Evolutionary conservation across 2,797 vertebrate species (phyloP).

Genomic region (Syngnathus rostellatus): DNA sequence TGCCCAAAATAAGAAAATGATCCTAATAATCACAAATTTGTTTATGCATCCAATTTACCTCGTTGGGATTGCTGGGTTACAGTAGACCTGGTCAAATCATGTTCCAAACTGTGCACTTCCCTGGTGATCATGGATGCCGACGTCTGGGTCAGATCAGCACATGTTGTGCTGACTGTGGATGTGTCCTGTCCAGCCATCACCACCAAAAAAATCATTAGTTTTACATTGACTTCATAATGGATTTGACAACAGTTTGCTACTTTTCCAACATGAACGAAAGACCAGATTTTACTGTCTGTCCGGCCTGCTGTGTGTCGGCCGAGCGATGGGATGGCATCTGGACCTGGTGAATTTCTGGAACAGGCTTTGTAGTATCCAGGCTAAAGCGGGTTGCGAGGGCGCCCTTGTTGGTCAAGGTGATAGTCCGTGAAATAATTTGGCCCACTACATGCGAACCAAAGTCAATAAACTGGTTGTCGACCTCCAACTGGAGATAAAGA

Average conservation of each 20-base stretch:
- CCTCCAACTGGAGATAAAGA: constrained; percentile 68
- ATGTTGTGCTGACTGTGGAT: not conserved
- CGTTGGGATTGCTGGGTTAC: not conserved
- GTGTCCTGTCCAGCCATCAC: not conserved
- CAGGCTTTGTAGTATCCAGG: constrained; percentile 52
- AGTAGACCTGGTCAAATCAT: not conserved
- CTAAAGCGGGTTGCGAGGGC: constrained; percentile 76
- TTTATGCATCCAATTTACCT: constrained; percentile 1
- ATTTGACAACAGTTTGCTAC: not conserved
- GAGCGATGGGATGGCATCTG: constrained; percentile 25
- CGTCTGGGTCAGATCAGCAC: not conserved
- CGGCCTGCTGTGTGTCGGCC: constrained; percentile 44
- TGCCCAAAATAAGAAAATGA: not conserved
- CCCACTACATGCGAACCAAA: constrained; percentile 85
- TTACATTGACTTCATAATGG: not conserved
- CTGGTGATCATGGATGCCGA: not conserved
- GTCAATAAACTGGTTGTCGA: constrained; percentile 79
- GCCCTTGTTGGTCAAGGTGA: constrained; percentile 83
- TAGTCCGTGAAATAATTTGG: constrained; percentile 72
- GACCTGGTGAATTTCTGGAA: constrained; percentile 28
- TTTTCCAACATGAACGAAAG: not conserved
- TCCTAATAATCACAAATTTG: not conserved
- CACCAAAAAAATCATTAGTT: not conserved
- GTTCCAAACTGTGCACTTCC: constrained; percentile 1
- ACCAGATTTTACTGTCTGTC: constrained; percentile 25